Base-by-base conservation (phyloP, 2,888 invertebrate genomes). In the Eretmocerus hayati region DNA sequence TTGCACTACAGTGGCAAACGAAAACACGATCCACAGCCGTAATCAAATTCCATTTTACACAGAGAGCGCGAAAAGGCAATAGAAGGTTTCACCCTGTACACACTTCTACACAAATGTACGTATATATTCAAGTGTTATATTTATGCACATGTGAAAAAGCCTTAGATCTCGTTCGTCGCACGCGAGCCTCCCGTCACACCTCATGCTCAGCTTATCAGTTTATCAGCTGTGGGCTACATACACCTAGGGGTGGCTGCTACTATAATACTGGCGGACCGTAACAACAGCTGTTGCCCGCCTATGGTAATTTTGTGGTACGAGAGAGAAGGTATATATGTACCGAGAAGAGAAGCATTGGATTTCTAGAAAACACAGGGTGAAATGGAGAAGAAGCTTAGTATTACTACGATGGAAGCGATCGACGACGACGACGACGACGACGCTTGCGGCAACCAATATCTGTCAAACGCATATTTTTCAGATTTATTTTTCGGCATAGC, bases 401-500 rank as follows among this genome's bases (percentile, higher is more conserved):
- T n/a, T n/a, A n/a, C n/a, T n/a, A n/a, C n/a, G n/a, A n/a, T n/a
- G n/a, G n/a, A n/a, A n/a, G n/a, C n/a, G n/a, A n/a, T n/a, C n/a
- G n/a, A n/a, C n/a, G n/a, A n/a, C n/a, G n/a, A n/a, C 51, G 44
- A 49, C 39, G 54, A 43, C 38, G 43, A 46, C 48, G 46, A 41
- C 46, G 52, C 47, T 50, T 52, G 50, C 43, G 48, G 53, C 59
- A 58, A 54, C 59, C 64, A 66, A 68, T 68, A 68, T 67, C 65
- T 67, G 67, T 66, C 67, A 66, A 67, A 67, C 64, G 61, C 67
- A 66, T 63, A 66, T 67, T 66, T 67, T 64, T 62, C 61, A 62
- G 63, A 66, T 67, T 66, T 66, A 67, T 67, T 65, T 62, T 61
- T 46, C 60, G 47, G 59, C 57, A 57, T 52, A n/a, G n/a, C n/a